Evolutionary conservation across 2,113 vertebrate genomes (phyloP).

Genomic region (Spheniscus mendiculus): DNA sequence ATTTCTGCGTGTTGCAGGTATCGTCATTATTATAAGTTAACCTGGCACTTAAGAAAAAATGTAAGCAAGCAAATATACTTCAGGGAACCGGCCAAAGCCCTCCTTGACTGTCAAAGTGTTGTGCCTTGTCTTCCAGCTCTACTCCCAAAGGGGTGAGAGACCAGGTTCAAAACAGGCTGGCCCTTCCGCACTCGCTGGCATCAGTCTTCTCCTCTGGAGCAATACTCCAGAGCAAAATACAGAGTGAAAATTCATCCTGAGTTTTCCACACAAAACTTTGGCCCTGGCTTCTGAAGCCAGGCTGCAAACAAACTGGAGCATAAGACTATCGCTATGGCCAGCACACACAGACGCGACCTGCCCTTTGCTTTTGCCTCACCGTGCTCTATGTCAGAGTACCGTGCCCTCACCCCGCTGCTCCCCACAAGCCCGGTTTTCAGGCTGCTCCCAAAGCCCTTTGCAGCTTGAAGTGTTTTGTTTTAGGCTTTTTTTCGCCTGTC

Average conservation of each 20-base stretch:
- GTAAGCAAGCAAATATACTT: background rate
- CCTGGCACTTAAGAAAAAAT: background rate
- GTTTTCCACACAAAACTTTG: background rate
- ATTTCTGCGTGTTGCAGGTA: background rate
- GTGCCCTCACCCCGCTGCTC: no score
- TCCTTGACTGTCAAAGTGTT: background rate
- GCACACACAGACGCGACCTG: accelerated
- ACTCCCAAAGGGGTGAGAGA: background rate
- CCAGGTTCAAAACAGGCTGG: background rate
- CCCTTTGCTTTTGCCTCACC: background rate
- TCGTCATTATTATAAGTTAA: background rate
- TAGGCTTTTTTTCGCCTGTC: background rate
- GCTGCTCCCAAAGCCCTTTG: background rate
- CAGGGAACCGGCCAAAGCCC: background rate
- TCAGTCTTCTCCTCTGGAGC: background rate
- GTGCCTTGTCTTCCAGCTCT: background rate
- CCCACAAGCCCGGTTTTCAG: background rate
- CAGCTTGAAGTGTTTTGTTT: background rate
- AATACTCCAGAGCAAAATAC: background rate
- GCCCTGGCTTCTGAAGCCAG: background rate
- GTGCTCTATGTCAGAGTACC: accelerated
- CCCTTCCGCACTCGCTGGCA: accelerated
- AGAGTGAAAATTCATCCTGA: background rate
- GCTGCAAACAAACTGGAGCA: accelerated
- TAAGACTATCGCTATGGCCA: background rate